A percentile compares a stretch with the other conserved stretches of the same genome.
phyloP scores from a whole-genome alignment of 2,113 vertebrate genomes.

The Taurulus bubalis region DNA sequence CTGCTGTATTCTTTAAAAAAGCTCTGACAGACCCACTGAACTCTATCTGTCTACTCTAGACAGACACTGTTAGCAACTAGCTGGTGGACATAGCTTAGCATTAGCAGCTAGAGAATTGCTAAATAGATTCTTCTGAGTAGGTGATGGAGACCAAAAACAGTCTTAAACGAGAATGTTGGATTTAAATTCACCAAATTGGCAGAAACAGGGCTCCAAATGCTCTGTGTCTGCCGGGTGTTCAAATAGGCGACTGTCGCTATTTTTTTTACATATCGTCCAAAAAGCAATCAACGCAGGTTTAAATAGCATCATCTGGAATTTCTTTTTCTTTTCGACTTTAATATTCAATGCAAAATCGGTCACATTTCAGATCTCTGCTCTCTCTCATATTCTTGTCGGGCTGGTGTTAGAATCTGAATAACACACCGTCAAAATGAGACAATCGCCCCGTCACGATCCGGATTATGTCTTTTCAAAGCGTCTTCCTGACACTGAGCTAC shows the following conservation, averaged over 20 bases:
- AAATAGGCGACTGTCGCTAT: background rate
- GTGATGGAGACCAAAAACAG: background rate
- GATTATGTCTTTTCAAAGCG: slow-evolving; percentile 42
- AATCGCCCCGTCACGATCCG: slow-evolving; percentile 17
- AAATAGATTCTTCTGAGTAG: background rate
- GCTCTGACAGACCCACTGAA: no score
- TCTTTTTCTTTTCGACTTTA: no score
- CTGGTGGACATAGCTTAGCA: background rate
- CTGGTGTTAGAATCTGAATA: slow-evolving; percentile 4
- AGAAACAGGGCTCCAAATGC: background rate
- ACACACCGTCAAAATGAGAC: background rate
- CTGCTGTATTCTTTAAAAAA: background rate
- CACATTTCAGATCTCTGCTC: background rate
- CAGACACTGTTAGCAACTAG: background rate
- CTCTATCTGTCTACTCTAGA: no score
- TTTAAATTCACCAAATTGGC: background rate
- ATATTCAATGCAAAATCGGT: background rate
- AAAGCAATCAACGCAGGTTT: background rate
- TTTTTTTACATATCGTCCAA: background rate
- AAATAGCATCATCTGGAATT: background rate
- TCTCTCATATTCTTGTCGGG: background rate
- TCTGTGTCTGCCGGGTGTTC: background rate
- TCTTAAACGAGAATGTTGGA: background rate
- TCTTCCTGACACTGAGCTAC: slow-evolving; percentile 46
- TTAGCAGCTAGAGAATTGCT: background rate